Evolutionary conservation across 2,113 vertebrate genomes (phyloP).

Genomic region (Lophius piscatorius): DNA sequence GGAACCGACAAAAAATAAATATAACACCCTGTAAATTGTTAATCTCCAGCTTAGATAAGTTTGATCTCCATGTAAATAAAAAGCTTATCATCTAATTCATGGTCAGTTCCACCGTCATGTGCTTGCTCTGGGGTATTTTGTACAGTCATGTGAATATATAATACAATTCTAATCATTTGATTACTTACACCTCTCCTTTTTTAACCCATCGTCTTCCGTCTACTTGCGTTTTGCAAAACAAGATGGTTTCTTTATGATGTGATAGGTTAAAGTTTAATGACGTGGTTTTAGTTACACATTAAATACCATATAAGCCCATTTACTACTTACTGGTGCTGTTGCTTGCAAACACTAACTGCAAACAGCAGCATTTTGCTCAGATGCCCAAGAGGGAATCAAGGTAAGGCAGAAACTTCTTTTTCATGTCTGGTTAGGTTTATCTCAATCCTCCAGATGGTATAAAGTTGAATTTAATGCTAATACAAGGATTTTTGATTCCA

Average conservation of each 20-base stretch:
- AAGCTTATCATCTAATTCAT: background rate
- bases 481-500: background rate
- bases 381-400: slow-evolving; percentile 17
- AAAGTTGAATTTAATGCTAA: background rate
- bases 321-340: slow-evolving; percentile 18
- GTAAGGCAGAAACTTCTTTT: slow-evolving; percentile 40
- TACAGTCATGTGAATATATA: slow-evolving; percentile 5
- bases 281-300: slow-evolving; percentile 44
- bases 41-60: slow-evolving; percentile 31
- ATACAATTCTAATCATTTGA: too few species aligned
- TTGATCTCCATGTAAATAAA: slow-evolving; percentile 19
- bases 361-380: slow-evolving; percentile 18
- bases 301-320: slow-evolving; percentile 3
- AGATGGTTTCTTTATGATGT: slow-evolving; percentile 47
- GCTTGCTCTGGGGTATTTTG: slow-evolving; percentile 8
- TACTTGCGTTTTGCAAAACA: background rate
- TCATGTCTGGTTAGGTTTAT: background rate
- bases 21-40: slow-evolving; percentile 3
- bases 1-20: background rate
- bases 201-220: background rate
- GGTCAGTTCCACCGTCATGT: slow-evolving; percentile 11
- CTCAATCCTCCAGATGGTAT: background rate
- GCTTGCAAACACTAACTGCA: background rate
- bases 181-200: background rate
- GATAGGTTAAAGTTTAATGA: slow-evolving; percentile 71